Percentiles rank a stretch among this genome's conserved stretches.
These are phyloP conservation scores for Carterocephalus palaemon DNA, from an alignment of 2,888 invertebrate genomes.

Conservation along the genomic window DNA sequence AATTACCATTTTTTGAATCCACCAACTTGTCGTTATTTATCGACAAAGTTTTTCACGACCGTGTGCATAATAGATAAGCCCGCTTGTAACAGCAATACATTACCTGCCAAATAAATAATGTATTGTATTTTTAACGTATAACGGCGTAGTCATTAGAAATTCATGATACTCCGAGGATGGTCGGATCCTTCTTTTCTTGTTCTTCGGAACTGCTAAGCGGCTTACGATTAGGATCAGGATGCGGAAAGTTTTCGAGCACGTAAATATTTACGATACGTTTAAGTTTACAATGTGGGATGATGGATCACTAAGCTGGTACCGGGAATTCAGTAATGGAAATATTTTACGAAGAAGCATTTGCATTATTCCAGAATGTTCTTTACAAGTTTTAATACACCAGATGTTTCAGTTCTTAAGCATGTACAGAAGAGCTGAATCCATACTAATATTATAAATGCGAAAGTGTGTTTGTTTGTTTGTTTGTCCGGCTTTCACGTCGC, in stretches of 20 bases:
- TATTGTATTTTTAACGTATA: slow-evolving; percentile 30
- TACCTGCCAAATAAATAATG: slow-evolving; percentile 28
- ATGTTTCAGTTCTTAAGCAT: too few species aligned
- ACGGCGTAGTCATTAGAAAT: slow-evolving; percentile 30
- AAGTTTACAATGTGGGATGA: slow-evolving; percentile 1
- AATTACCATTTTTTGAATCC: slow-evolving; percentile 20
- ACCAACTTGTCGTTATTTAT: slow-evolving; percentile 22
- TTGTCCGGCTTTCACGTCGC: too few species aligned
- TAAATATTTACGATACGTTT: slow-evolving; percentile 19
- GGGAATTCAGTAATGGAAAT: too few species aligned
- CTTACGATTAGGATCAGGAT: slow-evolving; percentile 21
- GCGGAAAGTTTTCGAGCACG: slow-evolving; percentile 12
- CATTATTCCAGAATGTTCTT: too few species aligned
- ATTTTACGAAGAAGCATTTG: too few species aligned
- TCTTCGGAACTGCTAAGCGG: slow-evolving; percentile 24
- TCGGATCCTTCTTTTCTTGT: slow-evolving; percentile 27
- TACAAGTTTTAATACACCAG: too few species aligned
- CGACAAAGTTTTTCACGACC: slow-evolving; percentile 22
- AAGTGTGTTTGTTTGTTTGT: too few species aligned
- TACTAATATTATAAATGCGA: too few species aligned
- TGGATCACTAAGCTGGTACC: too few species aligned
- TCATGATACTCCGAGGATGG: slow-evolving; percentile 30
- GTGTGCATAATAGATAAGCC: slow-evolving; percentile 23
- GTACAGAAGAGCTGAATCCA: too few species aligned
- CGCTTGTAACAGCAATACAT: slow-evolving; percentile 23